Evolutionary conservation across 2,888 invertebrate species (phyloP).

Genomic region (Hydriomena furcata): DNA sequence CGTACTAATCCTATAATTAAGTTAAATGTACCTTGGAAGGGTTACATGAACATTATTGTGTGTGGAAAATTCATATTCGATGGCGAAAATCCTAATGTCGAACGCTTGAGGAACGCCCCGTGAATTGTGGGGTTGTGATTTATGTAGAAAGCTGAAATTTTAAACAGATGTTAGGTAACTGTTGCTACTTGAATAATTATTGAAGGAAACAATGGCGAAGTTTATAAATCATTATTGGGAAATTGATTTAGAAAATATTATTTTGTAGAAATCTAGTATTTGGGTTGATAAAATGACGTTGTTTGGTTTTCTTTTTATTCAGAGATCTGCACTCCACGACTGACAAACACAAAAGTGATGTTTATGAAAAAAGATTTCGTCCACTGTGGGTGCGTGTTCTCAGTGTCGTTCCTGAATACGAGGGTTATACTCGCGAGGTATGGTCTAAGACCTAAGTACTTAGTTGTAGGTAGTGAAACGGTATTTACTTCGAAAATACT

Average conservation of each 20-base stretch:
- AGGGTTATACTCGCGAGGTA: neutral
- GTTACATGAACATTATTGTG: conserved; percentile 66
- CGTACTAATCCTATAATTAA: conserved; percentile 79
- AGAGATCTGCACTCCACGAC: no score
- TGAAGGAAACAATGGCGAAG: conserved; percentile 7
- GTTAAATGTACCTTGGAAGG: conserved; percentile 69
- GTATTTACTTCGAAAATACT: conserved; percentile 5
- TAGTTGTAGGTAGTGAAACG: neutral
- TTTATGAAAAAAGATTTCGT: no score
- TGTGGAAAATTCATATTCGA: conserved; percentile 78
- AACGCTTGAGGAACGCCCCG: conserved; percentile 56
- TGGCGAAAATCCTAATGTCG: conserved; percentile 68
- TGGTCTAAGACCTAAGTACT: no score
- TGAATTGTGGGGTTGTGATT: conserved; percentile 66
- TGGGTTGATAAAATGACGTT: no score
- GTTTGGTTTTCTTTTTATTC: no score
- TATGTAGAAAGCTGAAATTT: conserved; percentile 44
- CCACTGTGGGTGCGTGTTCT: no score
- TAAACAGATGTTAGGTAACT: conserved; percentile 26
- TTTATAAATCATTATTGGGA: neutral
- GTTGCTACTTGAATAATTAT: conserved; percentile 21
- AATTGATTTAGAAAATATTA: neutral
- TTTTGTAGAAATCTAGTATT: no score
- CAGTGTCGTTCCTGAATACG: no score
- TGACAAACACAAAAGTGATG: no score